A percentile compares a stretch with the other conserved stretches of the same genome.
Evolutionary conservation across 2,888 invertebrate genomes (phyloP).

Genomic region (Tolmerus cingulatus): DNA sequence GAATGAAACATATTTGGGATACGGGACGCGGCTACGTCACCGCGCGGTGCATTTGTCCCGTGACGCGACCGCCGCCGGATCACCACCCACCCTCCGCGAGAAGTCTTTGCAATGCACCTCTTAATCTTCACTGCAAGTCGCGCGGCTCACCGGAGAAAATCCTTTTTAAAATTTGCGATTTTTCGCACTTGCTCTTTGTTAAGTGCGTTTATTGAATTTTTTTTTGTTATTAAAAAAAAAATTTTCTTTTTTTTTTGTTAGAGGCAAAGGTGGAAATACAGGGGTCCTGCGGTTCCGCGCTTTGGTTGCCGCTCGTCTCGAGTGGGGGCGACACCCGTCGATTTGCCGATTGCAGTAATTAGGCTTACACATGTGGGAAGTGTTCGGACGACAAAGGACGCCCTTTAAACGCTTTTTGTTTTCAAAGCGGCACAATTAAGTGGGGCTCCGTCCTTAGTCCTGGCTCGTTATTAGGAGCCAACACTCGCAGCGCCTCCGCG

Average conservation of each 20-base stretch:
- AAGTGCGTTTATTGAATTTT: background rate
- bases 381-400: background rate
- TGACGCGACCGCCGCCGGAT: background rate
- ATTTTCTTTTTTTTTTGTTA: background rate
- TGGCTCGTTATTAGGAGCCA: background rate
- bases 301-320: background rate
- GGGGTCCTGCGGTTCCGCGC: background rate
- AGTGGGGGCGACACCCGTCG: background rate
- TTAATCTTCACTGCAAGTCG: background rate
- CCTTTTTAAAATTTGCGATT: conserved; percentile 11
- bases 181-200: conserved; percentile 34
- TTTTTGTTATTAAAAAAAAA: background rate
- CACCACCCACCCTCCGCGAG: background rate
- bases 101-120: background rate
- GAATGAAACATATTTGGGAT: conserved; percentile 36
- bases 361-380: background rate
- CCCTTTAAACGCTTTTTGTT: background rate
- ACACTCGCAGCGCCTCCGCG: background rate
- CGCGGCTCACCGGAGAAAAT: conserved; percentile 3
- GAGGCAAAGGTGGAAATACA: background rate
- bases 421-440: background rate
- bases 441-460: background rate
- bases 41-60: background rate
- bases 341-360: conserved; percentile 25
- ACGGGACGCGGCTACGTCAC: background rate